phyloP scores from a whole-genome alignment of 2,113 vertebrate species.

The Melospiza melodia region DNA sequence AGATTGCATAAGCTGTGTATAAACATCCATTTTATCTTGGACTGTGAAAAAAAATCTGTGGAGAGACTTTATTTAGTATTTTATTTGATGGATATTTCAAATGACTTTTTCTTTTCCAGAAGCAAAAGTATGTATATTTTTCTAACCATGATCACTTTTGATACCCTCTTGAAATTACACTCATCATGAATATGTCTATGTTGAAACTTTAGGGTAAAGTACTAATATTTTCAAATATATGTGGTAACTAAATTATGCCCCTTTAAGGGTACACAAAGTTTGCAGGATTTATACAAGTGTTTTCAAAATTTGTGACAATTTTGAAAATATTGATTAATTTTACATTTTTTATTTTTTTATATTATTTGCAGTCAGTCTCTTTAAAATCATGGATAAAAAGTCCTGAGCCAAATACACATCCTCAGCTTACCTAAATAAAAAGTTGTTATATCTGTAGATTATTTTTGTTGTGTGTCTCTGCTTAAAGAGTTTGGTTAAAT shows the following conservation, averaged over 20 bases:
- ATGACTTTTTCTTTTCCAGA: constrained; percentile 11
- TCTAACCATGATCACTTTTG: constrained; percentile 37
- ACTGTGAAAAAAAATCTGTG: neutral
- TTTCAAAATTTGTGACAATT: constrained; percentile 21
- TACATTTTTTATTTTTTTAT: constrained; percentile 17
- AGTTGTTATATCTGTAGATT: neutral
- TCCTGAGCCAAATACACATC: constrained; percentile 1
- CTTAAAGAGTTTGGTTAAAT: neutral
- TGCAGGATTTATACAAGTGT: constrained; percentile 1
- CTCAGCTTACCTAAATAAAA: constrained; percentile 51
- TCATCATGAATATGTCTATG: neutral
- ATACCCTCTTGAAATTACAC: constrained; percentile 21
- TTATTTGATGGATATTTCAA: neutral
- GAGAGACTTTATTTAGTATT: constrained; percentile 5
- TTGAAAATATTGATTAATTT: constrained; percentile 14
- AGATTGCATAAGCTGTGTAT: neutral
- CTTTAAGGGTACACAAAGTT: neutral
- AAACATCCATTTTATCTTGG: neutral
- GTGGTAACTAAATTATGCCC: neutral
- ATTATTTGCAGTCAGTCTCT: constrained; percentile 37
- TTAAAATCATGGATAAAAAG: constrained; percentile 12
- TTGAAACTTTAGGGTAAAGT: neutral
- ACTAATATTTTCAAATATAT: neutral
- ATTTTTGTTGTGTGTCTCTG: neutral
- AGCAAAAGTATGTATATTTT: constrained; percentile 50